Evolutionary conservation across 2,113 vertebrate genomes (phyloP).

Genomic region (Amphiprion percula): DNA sequence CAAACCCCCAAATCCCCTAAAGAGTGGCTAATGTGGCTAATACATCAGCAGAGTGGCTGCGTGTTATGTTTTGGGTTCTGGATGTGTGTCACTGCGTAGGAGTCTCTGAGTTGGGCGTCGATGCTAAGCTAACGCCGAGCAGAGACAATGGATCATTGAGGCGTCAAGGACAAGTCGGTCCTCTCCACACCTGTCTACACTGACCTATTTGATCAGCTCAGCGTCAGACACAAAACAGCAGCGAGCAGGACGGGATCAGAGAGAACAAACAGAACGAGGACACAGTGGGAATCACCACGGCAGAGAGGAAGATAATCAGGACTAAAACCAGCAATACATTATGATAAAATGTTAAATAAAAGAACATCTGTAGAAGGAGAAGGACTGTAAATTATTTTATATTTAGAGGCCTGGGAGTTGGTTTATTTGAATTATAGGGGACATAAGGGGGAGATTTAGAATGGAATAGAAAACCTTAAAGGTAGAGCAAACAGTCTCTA

Average conservation of each 20-base stretch:
- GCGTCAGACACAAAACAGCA: conserved; percentile 5
- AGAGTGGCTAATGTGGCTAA: conserved; percentile 90
- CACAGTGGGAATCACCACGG: neutral
- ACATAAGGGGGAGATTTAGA: no score
- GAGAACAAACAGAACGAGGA: neutral
- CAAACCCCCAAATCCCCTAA: conserved; percentile 92
- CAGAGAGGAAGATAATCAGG: no score
- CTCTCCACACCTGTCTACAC: conserved; percentile 30
- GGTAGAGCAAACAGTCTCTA: no score
- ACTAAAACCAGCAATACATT: no score
- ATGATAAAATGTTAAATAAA: neutral
- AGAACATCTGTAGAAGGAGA: neutral
- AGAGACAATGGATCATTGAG: conserved; percentile 46
- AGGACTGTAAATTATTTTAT: no score
- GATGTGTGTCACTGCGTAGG: conserved; percentile 18
- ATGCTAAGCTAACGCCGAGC: conserved; percentile 82
- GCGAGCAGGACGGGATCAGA: neutral
- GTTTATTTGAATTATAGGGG: no score
- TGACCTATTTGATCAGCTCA: conserved; percentile 24
- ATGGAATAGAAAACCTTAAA: no score
- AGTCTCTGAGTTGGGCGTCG: conserved; percentile 65
- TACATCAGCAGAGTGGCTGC: conserved; percentile 83
- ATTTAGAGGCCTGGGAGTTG: no score
- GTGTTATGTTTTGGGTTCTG: conserved; percentile 13
- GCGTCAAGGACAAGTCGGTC: neutral